These are phyloP conservation scores for Datnioides undecimradiatus DNA, from an alignment of 2,113 vertebrate species.

Conservation along the genomic window DNA sequence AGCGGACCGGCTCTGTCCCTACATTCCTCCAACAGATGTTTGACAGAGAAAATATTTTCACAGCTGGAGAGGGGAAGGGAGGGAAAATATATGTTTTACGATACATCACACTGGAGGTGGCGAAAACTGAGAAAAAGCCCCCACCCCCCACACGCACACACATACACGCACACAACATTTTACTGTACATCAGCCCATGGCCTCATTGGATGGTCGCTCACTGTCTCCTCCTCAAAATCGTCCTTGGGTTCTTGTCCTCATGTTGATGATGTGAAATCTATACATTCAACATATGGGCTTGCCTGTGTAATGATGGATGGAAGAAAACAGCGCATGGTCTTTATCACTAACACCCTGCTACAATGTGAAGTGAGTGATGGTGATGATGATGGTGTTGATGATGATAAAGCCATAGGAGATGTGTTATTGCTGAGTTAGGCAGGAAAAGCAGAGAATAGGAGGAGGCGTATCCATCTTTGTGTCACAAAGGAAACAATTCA, in stretches of 20 bases:
- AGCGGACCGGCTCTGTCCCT: slow-evolving; percentile 64
- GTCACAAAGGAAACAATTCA: not conserved
- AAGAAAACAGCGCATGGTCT: slow-evolving; percentile 38
- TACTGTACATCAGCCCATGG: not conserved
- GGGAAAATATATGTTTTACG: slow-evolving; percentile 65
- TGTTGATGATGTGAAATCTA: slow-evolving; percentile 4
- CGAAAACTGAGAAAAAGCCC: slow-evolving; percentile 7
- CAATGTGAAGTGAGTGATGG: slow-evolving; percentile 9
- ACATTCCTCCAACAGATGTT: slow-evolving; percentile 83
- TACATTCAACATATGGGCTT: slow-evolving; percentile 37
- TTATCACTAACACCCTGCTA: slow-evolving; percentile 3
- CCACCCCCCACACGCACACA: no score
- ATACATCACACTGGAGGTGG: slow-evolving; percentile 61
- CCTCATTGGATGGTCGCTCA: slow-evolving; percentile 8
- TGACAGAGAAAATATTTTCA: slow-evolving; percentile 87
- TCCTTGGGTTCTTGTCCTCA: slow-evolving; percentile 14
- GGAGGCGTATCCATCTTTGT: not conserved
- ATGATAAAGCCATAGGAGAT: not conserved
- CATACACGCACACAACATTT: slow-evolving; percentile 8
- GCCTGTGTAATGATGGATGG: slow-evolving; percentile 24
- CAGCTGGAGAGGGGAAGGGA: slow-evolving; percentile 85
- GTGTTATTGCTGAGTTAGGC: not conserved
- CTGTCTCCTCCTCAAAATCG: not conserved
- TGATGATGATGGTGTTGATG: slow-evolving; percentile 2
- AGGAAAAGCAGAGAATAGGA: not conserved